Evolutionary conservation across 1,140 invertebrate species (phyloP).

Genomic region (Drosophila lacteicornis): DNA sequence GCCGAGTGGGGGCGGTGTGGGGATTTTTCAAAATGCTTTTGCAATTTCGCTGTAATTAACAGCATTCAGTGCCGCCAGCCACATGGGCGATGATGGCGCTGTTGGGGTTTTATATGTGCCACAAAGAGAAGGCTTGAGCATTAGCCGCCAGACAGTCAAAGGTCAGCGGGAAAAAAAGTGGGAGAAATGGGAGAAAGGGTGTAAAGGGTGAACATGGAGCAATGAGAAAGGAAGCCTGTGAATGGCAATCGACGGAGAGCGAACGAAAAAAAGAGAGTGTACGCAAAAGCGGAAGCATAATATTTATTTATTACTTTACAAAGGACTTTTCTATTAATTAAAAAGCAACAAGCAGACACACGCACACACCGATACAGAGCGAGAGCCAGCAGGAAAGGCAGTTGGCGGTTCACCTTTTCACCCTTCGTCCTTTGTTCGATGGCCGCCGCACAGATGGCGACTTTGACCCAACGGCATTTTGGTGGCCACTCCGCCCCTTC

Average conservation of each 20-base stretch:
- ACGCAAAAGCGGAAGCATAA: conserved; percentile 80
- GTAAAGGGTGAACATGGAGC: not conserved
- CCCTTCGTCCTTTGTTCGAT: conserved; percentile 19
- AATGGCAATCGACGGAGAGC: conserved; percentile 57
- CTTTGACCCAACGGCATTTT: conserved; percentile 64
- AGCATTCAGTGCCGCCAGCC: conserved; percentile 35
- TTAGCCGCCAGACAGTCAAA: conserved; percentile 58
- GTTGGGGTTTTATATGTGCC: conserved; percentile 2
- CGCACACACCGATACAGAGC: conserved; percentile 14
- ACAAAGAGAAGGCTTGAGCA: conserved; percentile 33
- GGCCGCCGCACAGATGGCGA: conserved; percentile 29
- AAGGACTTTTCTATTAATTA: conserved; percentile 85
- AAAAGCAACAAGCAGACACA: conserved; percentile 81
- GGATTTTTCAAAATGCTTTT: conserved; percentile 45
- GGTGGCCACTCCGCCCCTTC: conserved; percentile 29
- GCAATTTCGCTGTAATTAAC: conserved; percentile 48
- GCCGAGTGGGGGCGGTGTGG: not conserved
- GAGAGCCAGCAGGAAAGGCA: not conserved
- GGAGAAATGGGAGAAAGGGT: not conserved
- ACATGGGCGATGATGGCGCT: conserved; percentile 22
- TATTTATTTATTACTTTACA: conserved; percentile 85
- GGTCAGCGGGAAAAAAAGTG: conserved; percentile 1
- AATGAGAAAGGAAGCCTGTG: conserved; percentile 19
- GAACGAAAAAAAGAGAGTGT: conserved; percentile 49
- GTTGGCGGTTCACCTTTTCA: conserved; percentile 13